phyloP scores from a whole-genome alignment of 2,113 vertebrate species.

The Trachemys scripta region DNA sequence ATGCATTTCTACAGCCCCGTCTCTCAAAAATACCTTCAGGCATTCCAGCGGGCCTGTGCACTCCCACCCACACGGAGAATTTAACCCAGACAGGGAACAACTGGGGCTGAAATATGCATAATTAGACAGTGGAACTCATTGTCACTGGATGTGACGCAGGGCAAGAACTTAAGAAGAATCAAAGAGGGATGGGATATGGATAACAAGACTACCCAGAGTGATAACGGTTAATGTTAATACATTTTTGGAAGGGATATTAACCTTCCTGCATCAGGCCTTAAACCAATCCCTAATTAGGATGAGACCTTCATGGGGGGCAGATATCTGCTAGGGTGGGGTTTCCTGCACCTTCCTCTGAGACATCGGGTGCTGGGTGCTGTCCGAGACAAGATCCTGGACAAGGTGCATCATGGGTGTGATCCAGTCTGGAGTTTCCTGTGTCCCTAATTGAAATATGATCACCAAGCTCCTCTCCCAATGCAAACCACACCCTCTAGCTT shows the following conservation, averaged over 20 bases:
- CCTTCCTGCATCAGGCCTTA: not conserved
- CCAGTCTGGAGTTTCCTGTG: not conserved
- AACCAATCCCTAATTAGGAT: not conserved
- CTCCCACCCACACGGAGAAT: not conserved
- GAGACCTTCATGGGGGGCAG: too few relatives aligned
- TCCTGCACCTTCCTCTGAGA: not conserved
- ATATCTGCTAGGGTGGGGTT: not conserved
- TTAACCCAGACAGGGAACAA: not conserved
- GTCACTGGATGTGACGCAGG: not conserved
- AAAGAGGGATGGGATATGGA: not conserved
- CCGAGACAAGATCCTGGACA: not conserved
- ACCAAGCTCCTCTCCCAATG: not conserved
- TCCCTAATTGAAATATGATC: not conserved
- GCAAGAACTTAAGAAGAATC: not conserved
- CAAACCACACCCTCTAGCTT: not conserved
- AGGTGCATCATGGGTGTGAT: not conserved
- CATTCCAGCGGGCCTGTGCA: not conserved
- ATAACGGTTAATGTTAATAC: not conserved
- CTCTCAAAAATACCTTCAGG: not conserved
- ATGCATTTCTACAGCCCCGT: not conserved
- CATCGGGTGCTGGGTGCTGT: not conserved
- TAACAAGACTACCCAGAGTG: not conserved
- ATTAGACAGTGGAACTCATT: not conserved
- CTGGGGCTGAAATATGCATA: not conserved
- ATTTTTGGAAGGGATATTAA: not conserved